Base-by-base conservation (phyloP, 2,888 invertebrate genomes). In the Brassicogethes aeneus region DNA sequence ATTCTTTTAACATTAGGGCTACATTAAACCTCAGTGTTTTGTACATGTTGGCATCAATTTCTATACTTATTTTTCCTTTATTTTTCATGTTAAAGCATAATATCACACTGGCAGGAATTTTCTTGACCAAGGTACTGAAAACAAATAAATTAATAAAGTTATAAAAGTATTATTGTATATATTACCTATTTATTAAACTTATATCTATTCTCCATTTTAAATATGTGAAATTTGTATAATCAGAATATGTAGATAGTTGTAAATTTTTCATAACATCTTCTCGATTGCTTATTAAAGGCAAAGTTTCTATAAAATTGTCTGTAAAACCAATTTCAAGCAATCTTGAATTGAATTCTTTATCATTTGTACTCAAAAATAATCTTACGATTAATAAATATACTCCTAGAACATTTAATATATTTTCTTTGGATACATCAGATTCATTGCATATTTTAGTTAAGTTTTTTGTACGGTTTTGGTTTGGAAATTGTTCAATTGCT, bases 191-290 rank as follows among this genome's bases (percentile, higher is more conserved):
- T 38, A 51, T 47, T 51, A 65, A 56, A 53, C 65, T 65, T 14
- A 64, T 59, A 56, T 65, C 64, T 42, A 65, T 56, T 53, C 57
- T 57, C 61, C 62, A 62, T 42, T 59, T 58, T 29, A 62, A 49
- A 17, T 46, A 41, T 3, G 43, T 40, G 15, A 55, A 33, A 47
- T 51, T 51, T 17, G 41, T 44, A 49, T 47, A 55, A 44, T 48
- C 42, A 33, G 41, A 40, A 15, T 48, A 37, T 33, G 41, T 44
- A 40, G 51, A 51, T 17, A 46, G 48, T 39, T 48, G 43, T 37
- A 54, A 51, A 34, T 50, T 55, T 12, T 48, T 40, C 3, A 51
- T 30, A 15, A 59, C 48, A 48, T 56, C 54, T 15, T 48, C 47
- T 36, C 54, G 45, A 42, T 56, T 54, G 36, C 45, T 47, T 38